phyloP scores from a whole-genome alignment of 2,797 vertebrate genomes.

The Ataeniobius toweri region DNA sequence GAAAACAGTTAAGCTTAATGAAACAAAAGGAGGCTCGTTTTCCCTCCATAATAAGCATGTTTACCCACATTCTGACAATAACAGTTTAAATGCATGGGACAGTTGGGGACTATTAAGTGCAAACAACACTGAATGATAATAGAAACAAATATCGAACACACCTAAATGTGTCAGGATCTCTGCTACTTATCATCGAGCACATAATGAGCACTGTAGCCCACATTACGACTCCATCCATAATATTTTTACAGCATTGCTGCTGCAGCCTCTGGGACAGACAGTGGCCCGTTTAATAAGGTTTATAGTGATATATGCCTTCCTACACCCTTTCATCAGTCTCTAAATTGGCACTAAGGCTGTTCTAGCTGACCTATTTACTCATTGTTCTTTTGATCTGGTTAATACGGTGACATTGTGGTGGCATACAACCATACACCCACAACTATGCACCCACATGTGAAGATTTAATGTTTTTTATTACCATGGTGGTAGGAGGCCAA shows the following conservation, averaged over 20 bases:
- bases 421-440: constrained; percentile 68
- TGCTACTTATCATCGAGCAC: constrained; percentile 58
- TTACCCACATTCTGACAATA: constrained; percentile 31
- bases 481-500: constrained; percentile 36
- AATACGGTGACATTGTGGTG: constrained; percentile 66
- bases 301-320: constrained; percentile 72
- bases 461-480: constrained; percentile 61
- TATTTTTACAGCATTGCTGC: constrained; percentile 63
- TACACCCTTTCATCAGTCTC: constrained; percentile 73
- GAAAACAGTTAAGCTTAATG: constrained; percentile 10
- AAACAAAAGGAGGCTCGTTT: background rate
- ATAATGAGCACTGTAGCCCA: constrained; percentile 56
- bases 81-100: constrained; percentile 40
- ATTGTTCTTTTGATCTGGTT: constrained; percentile 69
- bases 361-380: constrained; percentile 77
- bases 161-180: constrained; percentile 64
- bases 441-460: constrained; percentile 55
- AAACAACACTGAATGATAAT: constrained; percentile 54
- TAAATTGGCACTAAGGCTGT: constrained; percentile 75
- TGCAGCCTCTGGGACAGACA: constrained; percentile 64
- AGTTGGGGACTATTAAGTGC: constrained; percentile 48
- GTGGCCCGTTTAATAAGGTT: constrained; percentile 72
- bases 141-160: constrained; percentile 57
- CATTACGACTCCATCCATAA: constrained; percentile 62
- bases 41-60: constrained; percentile 26